Percentiles rank a stretch among this genome's conserved stretches.
Evolutionary conservation across 2,888 invertebrate genomes (phyloP).

Genomic region (Eupithecia abbreviata): DNA sequence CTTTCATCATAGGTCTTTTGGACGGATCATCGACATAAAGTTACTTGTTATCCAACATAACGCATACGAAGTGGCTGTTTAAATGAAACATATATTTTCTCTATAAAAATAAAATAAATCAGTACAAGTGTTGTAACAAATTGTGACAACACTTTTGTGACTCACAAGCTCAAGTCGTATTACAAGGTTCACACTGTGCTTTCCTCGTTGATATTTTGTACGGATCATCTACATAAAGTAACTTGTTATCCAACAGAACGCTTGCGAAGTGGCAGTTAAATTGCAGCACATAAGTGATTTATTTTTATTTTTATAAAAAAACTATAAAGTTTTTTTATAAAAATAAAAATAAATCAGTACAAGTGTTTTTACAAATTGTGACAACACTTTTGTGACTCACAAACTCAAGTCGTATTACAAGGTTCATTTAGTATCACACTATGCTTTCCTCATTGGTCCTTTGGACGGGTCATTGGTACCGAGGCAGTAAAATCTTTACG

Average conservation of each 20-base stretch:
- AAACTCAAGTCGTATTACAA: not conserved
- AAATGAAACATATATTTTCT: too few species aligned
- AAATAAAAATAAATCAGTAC: not conserved
- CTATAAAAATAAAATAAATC: not conserved
- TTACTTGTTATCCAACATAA: too few species aligned
- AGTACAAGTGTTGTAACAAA: not conserved
- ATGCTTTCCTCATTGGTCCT: slow-evolving; percentile 56
- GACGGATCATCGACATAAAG: not conserved
- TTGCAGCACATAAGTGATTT: too few species aligned
- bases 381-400: not conserved
- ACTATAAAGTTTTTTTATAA: not conserved
- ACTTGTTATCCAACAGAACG: too few species aligned
- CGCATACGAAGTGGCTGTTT: too few species aligned
- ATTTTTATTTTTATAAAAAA: too few species aligned
- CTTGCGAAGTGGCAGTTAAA: too few species aligned
- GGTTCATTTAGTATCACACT: slow-evolving; percentile 1
- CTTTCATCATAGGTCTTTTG: too few species aligned
- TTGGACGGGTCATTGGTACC: slow-evolving; percentile 61
- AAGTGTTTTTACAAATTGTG: too few species aligned
- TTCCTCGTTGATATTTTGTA: slow-evolving; percentile 56
- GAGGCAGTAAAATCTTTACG: slow-evolving; percentile 76
- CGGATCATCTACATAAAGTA: slow-evolving; percentile 40
- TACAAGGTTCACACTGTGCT: slow-evolving; percentile 42
- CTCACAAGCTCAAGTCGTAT: slow-evolving; percentile 1
- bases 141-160: not conserved